Conservation (phyloP, 2,113 vertebrate species). For the Neotoma lepida region DNA sequence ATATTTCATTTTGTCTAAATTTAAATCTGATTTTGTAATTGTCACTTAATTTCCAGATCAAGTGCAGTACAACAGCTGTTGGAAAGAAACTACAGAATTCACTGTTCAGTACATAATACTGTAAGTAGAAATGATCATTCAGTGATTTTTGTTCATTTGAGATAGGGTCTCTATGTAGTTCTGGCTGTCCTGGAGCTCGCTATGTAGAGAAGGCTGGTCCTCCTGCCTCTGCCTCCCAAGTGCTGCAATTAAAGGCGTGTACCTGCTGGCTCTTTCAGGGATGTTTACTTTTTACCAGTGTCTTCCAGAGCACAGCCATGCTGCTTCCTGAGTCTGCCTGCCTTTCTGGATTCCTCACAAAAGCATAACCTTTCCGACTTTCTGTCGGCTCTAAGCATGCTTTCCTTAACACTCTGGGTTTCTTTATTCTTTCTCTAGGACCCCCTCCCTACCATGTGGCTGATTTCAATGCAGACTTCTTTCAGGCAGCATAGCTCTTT, state of each 20-base stretch:
- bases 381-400: neutral
- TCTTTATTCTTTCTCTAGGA: neutral
- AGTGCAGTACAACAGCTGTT: constrained; percentile 93
- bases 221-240: neutral
- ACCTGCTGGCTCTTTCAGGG: neutral
- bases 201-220: neutral
- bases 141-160: neutral
- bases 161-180: neutral
- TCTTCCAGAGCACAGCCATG: neutral
- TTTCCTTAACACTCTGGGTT: neutral
- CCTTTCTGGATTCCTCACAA: neutral
- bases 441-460: neutral
- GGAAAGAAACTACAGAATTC: constrained; percentile 97
- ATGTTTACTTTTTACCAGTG: neutral
- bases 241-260: neutral
- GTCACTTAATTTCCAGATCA: constrained; percentile 86
- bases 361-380: neutral
- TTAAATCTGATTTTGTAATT: constrained; percentile 18
- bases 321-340: neutral
- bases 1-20: constrained; percentile 7
- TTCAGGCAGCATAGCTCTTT: too few species aligned
- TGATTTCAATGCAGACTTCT: neutral
- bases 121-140: constrained; percentile 84
- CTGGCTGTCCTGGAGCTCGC: neutral
- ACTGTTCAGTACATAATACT: constrained; percentile 94